Evolutionary conservation across 2,888 invertebrate species (phyloP).

Genomic region (Plemyria rubiginata): DNA sequence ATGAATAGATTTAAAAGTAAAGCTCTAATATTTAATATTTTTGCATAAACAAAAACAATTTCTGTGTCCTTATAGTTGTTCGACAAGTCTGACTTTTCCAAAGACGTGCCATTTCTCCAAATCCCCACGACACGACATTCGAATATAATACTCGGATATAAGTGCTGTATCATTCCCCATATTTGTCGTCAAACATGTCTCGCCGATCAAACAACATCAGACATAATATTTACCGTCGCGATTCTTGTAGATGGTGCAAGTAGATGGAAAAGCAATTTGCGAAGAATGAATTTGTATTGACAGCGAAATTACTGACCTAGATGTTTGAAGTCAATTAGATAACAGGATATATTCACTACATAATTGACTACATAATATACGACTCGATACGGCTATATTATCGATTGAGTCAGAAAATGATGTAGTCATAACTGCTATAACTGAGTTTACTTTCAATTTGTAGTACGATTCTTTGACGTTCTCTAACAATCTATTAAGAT

Average conservation of each 20-base stretch:
- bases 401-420: too few relatives aligned
- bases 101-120: slow-evolving; percentile 7
- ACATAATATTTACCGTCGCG: slow-evolving; percentile 75
- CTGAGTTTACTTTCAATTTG: too few relatives aligned
- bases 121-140: slow-evolving; percentile 23
- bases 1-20: too few relatives aligned
- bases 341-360: too few relatives aligned
- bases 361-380: too few relatives aligned
- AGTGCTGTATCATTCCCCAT: slow-evolving; percentile 49
- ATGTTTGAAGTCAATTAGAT: neutral
- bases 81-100: neutral
- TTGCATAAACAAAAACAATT: too few relatives aligned
- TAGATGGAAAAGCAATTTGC: slow-evolving; percentile 15
- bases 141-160: slow-evolving; percentile 18
- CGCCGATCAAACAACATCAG: slow-evolving; percentile 81
- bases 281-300: slow-evolving; percentile 8
- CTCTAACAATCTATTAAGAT: too few relatives aligned
- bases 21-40: too few relatives aligned
- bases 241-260: slow-evolving; percentile 57
- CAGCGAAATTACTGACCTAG: slow-evolving; percentile 14
- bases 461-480: too few relatives aligned
- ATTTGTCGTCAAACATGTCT: slow-evolving; percentile 80
- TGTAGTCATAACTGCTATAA: too few relatives aligned
- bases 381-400: too few relatives aligned
- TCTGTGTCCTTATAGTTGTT: neutral